These are phyloP conservation scores for Mormyrus hasselquistii DNA, from an alignment of 2,797 vertebrate species.

Conservation along the genomic window DNA sequence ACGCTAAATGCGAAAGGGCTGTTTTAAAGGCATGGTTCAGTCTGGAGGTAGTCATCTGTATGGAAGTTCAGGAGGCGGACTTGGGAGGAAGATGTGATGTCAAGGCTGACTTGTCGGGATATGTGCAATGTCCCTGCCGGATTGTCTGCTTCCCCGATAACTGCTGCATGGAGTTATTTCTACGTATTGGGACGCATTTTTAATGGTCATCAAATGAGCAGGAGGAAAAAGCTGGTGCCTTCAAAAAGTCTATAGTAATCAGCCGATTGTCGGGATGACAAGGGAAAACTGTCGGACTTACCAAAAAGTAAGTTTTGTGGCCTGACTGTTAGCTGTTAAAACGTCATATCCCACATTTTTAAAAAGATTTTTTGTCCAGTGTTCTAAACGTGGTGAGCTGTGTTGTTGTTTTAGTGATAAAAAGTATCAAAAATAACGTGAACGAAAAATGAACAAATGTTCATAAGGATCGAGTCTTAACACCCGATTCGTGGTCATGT, in stretches of 20 bases:
- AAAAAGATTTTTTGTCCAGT: background rate
- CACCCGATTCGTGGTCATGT: conserved; percentile 16
- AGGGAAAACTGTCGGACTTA: conserved; percentile 66
- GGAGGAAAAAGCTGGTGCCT: background rate
- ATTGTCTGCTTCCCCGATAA: background rate
- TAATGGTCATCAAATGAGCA: background rate
- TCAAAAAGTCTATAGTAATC: background rate
- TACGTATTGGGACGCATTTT: background rate
- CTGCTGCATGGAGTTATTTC: background rate
- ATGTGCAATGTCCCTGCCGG: background rate
- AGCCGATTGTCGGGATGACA: conserved; percentile 59
- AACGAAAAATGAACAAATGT: background rate
- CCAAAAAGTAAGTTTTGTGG: conserved; percentile 67
- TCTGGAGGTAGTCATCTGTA: background rate
- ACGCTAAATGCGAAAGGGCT: background rate
- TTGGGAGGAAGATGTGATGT: background rate
- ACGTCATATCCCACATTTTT: background rate
- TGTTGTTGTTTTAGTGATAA: background rate
- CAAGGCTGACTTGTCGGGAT: background rate
- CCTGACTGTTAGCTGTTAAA: background rate
- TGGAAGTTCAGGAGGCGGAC: background rate
- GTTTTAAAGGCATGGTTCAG: background rate
- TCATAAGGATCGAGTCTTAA: background rate
- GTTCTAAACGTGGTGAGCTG: background rate
- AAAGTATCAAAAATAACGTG: background rate